phyloP scores from a whole-genome alignment of 2,113 vertebrate genomes.

The Zonotrichia leucophrys region DNA sequence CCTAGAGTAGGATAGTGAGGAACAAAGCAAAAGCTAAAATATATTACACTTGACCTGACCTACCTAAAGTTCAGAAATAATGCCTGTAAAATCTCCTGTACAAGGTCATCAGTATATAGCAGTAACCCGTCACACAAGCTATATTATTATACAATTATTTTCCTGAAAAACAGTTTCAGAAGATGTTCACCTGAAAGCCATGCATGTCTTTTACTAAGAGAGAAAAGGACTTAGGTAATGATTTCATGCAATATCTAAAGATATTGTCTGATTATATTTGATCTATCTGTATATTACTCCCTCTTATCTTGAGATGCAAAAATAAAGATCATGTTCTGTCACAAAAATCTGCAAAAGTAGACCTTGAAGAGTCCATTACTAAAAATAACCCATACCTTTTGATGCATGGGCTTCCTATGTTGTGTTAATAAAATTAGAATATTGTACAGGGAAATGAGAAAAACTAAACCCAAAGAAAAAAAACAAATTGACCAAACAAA shows the following conservation, averaged over 20 bases:
- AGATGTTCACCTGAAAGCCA: not conserved
- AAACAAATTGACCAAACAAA: not conserved
- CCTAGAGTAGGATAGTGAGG: not conserved
- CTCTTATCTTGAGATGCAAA: not conserved
- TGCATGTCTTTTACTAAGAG: not conserved
- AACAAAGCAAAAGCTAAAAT: not conserved
- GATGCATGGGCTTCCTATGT: not conserved
- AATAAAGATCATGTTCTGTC: not conserved
- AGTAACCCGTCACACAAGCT: not conserved
- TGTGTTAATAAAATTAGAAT: not conserved
- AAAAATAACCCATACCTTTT: not conserved
- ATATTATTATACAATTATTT: not conserved
- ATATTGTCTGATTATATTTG: not conserved
- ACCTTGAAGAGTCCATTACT: not conserved
- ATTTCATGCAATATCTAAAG: not conserved
- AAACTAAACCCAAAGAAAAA: not conserved
- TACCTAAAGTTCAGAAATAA: not conserved
- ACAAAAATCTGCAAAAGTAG: not conserved
- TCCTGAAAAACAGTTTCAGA: not conserved
- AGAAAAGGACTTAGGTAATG: not conserved
- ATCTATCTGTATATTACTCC: not conserved
- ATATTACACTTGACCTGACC: not conserved
- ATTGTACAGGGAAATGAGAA: not conserved
- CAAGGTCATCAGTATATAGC: not conserved
- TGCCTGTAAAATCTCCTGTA: not conserved